These are phyloP conservation scores for Bombus pyrosoma DNA, from an alignment of 1,140 invertebrate genomes.

Conservation along the genomic window DNA sequence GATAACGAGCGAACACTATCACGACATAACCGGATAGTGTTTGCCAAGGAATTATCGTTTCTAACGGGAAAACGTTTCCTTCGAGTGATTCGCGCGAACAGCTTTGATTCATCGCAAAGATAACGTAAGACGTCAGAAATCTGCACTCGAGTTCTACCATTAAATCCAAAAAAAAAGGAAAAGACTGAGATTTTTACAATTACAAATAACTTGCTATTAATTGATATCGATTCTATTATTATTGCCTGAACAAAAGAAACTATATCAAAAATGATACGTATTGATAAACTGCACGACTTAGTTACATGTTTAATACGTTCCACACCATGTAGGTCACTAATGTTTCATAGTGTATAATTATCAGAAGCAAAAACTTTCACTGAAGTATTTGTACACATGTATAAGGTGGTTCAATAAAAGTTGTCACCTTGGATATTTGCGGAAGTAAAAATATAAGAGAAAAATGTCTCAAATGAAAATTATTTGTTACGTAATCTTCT, in stretches of 20 bases:
- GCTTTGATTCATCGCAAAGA: slow-evolving; percentile 9
- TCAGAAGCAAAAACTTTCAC: not conserved
- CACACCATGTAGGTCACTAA: not conserved
- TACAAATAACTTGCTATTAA: not conserved
- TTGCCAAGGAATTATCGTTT: slow-evolving; percentile 10
- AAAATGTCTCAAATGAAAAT: not conserved
- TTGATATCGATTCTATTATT: not conserved
- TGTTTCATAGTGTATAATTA: not conserved
- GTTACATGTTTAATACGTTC: not conserved
- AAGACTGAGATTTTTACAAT: not conserved
- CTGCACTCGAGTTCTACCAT: not conserved
- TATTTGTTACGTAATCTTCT: not conserved
- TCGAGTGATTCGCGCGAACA: not conserved
- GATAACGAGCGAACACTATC: slow-evolving; percentile 27
- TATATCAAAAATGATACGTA: not conserved
- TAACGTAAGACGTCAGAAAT: not conserved
- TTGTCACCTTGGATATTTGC: not conserved
- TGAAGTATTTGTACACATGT: not conserved
- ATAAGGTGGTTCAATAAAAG: not conserved
- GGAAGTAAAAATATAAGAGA: not conserved
- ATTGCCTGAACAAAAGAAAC: not conserved
- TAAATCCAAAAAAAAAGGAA: not conserved
- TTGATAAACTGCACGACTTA: not conserved
- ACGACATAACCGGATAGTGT: not conserved
- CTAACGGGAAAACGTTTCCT: not conserved